phyloP scores from a whole-genome alignment of 2,888 invertebrate genomes.

The Nemotelus nigrinus region DNA sequence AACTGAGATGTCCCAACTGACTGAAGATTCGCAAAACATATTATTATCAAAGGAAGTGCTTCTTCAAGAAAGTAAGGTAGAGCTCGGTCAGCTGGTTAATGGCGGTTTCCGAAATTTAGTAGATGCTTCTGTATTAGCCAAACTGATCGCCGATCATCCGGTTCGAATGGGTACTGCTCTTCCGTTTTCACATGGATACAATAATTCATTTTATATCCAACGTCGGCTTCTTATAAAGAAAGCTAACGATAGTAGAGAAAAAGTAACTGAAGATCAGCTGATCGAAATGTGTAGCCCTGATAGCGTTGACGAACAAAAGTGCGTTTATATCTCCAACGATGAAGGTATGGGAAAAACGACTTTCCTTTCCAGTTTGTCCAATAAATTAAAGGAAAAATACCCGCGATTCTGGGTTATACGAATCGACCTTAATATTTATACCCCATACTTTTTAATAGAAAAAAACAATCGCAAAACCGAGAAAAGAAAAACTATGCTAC shows the following conservation, averaged over 20 bases:
- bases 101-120: background rate
- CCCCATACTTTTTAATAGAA: background rate
- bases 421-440: slow-evolving; percentile 34
- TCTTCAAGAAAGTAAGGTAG: background rate
- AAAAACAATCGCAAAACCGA: background rate
- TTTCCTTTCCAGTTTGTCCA: slow-evolving; percentile 2
- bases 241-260: background rate
- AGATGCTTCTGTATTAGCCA: slow-evolving; percentile 5
- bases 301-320: background rate
- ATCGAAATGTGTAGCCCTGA: background rate
- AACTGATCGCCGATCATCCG: background rate
- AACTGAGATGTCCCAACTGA: background rate
- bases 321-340: slow-evolving; percentile 4
- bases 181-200: background rate
- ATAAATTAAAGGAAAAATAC: background rate
- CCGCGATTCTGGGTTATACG: slow-evolving; percentile 21
- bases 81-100: background rate
- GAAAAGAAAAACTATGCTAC: background rate
- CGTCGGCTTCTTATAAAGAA: background rate
- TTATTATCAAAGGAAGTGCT: background rate
- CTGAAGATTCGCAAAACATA: background rate
- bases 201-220: slow-evolving; percentile 9
- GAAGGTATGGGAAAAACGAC: slow-evolving; percentile 35
- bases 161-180: background rate
- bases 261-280: background rate